A percentile compares a stretch with the other conserved stretches of the same genome.
Evolutionary conservation across 2,797 vertebrate species (phyloP).

Genomic region (Tapera naevia): DNA sequence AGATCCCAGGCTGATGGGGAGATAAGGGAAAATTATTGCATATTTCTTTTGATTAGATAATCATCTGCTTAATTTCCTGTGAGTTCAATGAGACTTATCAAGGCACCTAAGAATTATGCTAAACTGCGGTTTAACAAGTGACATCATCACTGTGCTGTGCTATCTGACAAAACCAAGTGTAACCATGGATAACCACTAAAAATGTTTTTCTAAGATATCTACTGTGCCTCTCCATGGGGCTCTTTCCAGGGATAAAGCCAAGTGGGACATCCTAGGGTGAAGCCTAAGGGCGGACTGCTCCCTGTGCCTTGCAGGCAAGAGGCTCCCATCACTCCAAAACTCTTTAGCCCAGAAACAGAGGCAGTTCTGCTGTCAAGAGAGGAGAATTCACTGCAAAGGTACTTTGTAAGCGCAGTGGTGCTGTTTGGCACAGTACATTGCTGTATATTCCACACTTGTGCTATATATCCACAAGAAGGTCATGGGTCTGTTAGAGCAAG

Average conservation of each 20-base stretch:
- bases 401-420: neutral
- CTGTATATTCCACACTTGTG: neutral
- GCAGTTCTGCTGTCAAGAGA: neutral
- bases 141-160: constrained; percentile 7
- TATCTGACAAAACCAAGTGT: neutral
- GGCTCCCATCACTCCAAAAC: neutral
- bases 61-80: constrained; percentile 70
- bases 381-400: neutral
- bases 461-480: too few relatives aligned
- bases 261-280: neutral
- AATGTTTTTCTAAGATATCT: neutral
- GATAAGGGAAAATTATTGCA: constrained; percentile 67
- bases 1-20: constrained; percentile 43
- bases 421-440: neutral
- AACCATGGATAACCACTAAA: neutral
- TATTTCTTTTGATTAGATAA: constrained; percentile 66
- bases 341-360: neutral
- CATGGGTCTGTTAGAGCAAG: too few relatives aligned
- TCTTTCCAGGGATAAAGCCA: neutral
- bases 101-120: constrained; percentile 54
- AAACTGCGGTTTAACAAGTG: constrained; percentile 33
- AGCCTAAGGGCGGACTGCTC: neutral
- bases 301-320: neutral
- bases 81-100: constrained; percentile 50
- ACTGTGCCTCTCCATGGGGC: neutral